These are phyloP conservation scores for Elaphurus davidianus DNA, from an alignment of 2,113 vertebrate species.

Conservation along the genomic window DNA sequence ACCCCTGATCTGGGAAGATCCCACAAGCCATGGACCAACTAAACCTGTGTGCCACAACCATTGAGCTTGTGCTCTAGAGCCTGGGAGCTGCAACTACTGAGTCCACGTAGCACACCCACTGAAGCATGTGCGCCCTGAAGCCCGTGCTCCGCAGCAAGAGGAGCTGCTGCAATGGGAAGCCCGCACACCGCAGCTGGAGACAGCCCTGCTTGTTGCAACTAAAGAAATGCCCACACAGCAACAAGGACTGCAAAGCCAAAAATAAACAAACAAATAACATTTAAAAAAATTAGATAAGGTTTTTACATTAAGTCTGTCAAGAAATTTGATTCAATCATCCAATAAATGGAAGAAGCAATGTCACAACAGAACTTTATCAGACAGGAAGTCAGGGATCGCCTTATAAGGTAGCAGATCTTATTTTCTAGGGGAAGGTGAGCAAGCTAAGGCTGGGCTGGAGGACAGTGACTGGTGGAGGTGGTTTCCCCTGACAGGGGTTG, in stretches of 20 bases:
- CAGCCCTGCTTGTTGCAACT: background rate
- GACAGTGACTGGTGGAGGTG: accelerated
- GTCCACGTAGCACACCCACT: accelerated
- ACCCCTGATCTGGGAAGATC: background rate
- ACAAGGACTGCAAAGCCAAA: background rate
- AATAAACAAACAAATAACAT: accelerated
- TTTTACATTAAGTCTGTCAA: background rate
- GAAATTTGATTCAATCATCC: background rate
- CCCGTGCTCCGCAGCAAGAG: background rate
- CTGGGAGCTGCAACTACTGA: background rate
- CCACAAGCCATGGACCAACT: background rate
- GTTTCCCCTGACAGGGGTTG: background rate
- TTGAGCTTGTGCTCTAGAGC: background rate
- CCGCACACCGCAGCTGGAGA: background rate
- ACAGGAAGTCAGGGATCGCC: background rate
- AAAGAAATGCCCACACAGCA: background rate
- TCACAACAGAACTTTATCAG: accelerated
- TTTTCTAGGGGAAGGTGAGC: background rate
- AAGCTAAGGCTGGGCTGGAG: background rate
- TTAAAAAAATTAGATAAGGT: background rate
- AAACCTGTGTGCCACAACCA: background rate
- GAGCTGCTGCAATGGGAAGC: accelerated
- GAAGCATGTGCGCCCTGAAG: background rate
- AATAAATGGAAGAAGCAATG: too few species aligned
- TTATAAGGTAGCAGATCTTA: background rate